Conservation (phyloP, 2,888 invertebrate species). For the Agrypnus murinus region DNA sequence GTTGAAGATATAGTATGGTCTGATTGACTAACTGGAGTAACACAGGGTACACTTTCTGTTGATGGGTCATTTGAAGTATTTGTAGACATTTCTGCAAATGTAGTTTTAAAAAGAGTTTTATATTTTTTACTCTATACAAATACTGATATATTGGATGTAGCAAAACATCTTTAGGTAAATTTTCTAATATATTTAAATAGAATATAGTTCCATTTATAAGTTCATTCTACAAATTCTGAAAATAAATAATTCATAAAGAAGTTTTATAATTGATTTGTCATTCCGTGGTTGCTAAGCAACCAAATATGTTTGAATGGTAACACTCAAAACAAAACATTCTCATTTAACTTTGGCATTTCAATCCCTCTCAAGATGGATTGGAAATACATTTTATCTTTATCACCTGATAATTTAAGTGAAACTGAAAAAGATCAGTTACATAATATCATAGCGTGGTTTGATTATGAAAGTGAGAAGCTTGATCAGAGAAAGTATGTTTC, state of each 20-base stretch:
- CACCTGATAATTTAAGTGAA: slow-evolving; percentile 74
- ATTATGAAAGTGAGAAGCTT: slow-evolving; percentile 75
- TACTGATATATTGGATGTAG: background rate
- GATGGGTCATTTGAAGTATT: too few species aligned
- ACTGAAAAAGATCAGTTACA: slow-evolving; percentile 79
- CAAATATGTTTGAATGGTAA: background rate
- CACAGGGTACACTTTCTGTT: too few species aligned
- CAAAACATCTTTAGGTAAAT: background rate
- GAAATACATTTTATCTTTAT: slow-evolving; percentile 75
- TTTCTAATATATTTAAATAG: background rate
- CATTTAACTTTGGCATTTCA: background rate
- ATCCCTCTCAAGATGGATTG: slow-evolving; percentile 72
- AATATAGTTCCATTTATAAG: too few species aligned
- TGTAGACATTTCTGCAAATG: too few species aligned
- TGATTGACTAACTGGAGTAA: too few species aligned
- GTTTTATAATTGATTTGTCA: background rate
- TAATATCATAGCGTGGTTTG: slow-evolving; percentile 77
- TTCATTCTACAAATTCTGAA: too few species aligned
- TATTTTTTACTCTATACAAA: background rate
- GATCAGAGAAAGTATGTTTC: slow-evolving; percentile 75
- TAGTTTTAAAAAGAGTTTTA: background rate
- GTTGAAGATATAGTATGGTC: background rate
- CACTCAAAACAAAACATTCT: slow-evolving; percentile 7
- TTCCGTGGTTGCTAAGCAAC: slow-evolving; percentile 23
- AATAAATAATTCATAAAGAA: too few species aligned